These are phyloP conservation scores for Dasyurus viverrinus DNA, from an alignment of 2,113 vertebrate species.

Conservation along the genomic window DNA sequence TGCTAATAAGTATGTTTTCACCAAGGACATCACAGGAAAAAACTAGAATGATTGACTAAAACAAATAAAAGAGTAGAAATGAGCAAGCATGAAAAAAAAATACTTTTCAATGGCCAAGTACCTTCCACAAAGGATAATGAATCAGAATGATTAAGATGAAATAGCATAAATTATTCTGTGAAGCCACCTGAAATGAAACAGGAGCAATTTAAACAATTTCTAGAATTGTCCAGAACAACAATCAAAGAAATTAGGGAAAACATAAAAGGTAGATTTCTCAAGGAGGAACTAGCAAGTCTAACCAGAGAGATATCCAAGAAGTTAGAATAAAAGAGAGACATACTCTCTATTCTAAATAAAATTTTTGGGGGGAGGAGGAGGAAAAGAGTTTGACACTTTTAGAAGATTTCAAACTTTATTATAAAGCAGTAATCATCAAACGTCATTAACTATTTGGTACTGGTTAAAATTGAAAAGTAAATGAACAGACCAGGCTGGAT, in stretches of 20 bases:
- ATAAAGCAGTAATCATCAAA: not conserved
- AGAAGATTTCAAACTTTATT: not conserved
- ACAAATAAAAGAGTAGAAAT: not conserved
- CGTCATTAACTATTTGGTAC: not conserved
- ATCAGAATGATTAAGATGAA: not conserved
- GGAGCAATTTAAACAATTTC: not conserved
- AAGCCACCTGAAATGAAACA: not conserved
- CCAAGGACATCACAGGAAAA: not conserved
- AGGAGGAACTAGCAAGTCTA: not conserved
- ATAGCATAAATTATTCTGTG: not conserved
- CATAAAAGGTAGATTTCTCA: not conserved
- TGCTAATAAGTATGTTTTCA: not conserved
- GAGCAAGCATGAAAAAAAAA: not conserved
- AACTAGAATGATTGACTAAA: not conserved
- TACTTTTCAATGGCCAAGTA: not conserved
- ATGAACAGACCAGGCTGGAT: not conserved
- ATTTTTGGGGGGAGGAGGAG: not conserved
- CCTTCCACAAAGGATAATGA: not conserved
- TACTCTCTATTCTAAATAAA: not conserved
- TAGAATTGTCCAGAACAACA: not conserved
- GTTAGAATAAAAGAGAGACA: not conserved
- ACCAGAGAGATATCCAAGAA: not conserved
- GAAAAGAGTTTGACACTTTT: not conserved
- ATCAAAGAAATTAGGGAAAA: not conserved
- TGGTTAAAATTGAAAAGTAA: not conserved